These are phyloP conservation scores for Tokudaia tokunoshimensis DNA, from an alignment of 2,797 vertebrate species.

Conservation along the genomic window DNA sequence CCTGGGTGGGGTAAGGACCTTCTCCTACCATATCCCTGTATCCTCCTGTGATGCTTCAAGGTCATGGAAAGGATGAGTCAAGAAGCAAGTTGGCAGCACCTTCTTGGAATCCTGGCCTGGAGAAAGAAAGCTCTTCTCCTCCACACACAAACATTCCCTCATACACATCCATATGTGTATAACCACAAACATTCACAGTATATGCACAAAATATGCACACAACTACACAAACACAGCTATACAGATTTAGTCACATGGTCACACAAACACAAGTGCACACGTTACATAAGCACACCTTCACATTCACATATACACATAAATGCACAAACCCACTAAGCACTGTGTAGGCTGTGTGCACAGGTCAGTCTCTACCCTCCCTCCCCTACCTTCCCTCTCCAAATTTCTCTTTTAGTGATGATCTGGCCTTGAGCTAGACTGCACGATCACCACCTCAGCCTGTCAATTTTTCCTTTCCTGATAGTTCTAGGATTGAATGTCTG, in stretches of 20 bases:
- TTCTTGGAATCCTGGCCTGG: background rate
- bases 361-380: background rate
- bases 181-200: background rate
- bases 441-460: background rate
- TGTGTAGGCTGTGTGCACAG: background rate
- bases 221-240: background rate
- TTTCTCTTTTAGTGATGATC: background rate
- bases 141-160: background rate
- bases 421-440: background rate
- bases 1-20: background rate
- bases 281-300: background rate
- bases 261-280: background rate
- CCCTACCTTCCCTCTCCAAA: background rate
- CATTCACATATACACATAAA: background rate
- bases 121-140: background rate
- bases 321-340: background rate
- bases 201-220: background rate
- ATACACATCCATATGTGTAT: background rate
- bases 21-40: background rate
- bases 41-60: background rate
- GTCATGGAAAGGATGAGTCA: background rate
- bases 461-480: background rate
- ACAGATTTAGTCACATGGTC: background rate
- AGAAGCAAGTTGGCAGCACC: background rate
- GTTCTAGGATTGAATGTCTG: background rate